Evolutionary conservation across 2,113 vertebrate genomes (phyloP).

Genomic region (Oreochromis spilurus): DNA sequence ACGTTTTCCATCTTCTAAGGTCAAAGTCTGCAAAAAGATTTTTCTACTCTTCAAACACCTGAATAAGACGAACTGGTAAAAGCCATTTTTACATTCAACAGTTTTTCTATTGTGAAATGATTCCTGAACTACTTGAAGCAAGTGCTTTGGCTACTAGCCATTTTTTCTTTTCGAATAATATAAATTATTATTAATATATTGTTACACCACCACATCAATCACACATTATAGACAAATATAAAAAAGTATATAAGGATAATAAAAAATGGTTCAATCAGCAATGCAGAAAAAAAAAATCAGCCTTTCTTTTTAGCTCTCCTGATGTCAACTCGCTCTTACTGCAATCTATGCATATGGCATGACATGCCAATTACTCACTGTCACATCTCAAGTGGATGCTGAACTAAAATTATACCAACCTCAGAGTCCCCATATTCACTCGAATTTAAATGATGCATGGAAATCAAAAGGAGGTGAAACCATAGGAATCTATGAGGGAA

Average conservation of each 20-base stretch:
- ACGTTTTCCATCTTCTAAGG: background rate
- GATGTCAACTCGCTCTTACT: background rate
- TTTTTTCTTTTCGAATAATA: background rate
- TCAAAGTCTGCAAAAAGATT: background rate
- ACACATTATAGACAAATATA: background rate
- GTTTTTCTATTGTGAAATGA: background rate
- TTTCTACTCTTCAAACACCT: background rate
- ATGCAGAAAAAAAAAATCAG: background rate
- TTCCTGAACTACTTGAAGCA: background rate
- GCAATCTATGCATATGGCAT: background rate
- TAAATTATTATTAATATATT: background rate
- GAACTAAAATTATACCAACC: conserved; percentile 25
- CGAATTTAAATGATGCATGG: conserved; percentile 42
- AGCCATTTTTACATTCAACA: too few relatives aligned
- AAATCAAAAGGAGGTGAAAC: conserved; percentile 34
- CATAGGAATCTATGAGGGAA: conserved; percentile 9
- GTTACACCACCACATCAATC: background rate
- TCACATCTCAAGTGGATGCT: conserved; percentile 24
- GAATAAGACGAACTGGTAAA: background rate
- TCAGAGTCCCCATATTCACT: conserved; percentile 1
- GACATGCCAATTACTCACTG: conserved; percentile 35
- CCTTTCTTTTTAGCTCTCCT: background rate
- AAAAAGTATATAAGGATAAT: background rate
- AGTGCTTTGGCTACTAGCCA: background rate
- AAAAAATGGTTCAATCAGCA: background rate